Evolutionary conservation across 2,113 vertebrate species (phyloP), one percentile per base, ranked within the genome.

Genomic region (Plecotus auritus): DNA sequence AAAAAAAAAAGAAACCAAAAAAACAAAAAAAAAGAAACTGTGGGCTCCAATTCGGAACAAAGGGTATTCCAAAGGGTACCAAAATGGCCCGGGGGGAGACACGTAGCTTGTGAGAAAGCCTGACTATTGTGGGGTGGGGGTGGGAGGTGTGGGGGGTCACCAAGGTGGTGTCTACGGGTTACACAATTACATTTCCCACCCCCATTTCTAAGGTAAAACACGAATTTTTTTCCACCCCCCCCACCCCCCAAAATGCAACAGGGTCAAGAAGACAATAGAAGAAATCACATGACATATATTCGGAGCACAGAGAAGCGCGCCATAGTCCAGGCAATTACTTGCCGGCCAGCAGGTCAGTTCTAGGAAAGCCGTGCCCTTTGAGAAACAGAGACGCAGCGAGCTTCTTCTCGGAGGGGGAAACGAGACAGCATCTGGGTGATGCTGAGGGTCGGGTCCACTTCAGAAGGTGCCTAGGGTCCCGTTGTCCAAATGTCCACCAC

Each of bases 271-370:
- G 45, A 61, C 9, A 82, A 61, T 9, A 90, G 10, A 85, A 8
- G 7, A 12, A 88, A 86, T 4, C 13, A 51, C 3, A 77, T 47
- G 49, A 91, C 59, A 23, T n/a, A 54, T 51, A n/a, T 12, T 88
- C 42, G 80, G 32, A 93, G 10, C 20, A 93, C 5, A 77, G 45
- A 61, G 28, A 70, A 92, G 13, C 82, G 90, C 10, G 76, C 10
- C 85, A 77, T 28, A 61, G 77, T 94, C 28, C 28, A 74, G 82
- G 73, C 45, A 92, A 86, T 85, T 82, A 94, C 67, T 95, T 95
- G 67, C 66, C 82, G 35, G 66, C 88, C 67, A 85, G 59, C 66
- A 96, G 61, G 30, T 51, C 35, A 61, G 49, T 92, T 94, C 51
- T 95, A 23, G 49, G 49, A 88, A 95, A 91, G 47, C 16, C 69